phyloP scores from a whole-genome alignment of 1,140 invertebrate genomes.

The Colletes gigas region DNA sequence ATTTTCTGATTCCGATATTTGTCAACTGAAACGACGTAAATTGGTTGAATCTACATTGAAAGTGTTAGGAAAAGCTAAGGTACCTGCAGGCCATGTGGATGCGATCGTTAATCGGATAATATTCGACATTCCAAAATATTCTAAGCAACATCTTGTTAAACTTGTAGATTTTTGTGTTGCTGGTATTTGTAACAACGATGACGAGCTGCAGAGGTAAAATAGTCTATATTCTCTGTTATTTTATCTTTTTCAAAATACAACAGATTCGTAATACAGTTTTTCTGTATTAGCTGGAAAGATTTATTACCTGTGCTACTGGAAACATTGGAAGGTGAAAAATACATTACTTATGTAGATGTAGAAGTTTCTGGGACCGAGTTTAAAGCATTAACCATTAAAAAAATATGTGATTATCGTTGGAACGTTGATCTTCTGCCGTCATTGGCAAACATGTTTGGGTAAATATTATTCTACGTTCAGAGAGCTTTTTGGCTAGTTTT shows the following conservation, averaged over 20 bases:
- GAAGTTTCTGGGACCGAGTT: slow-evolving; percentile 78
- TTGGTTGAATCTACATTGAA: slow-evolving; percentile 65
- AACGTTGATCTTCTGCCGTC: slow-evolving; percentile 73
- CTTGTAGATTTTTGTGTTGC: slow-evolving; percentile 74
- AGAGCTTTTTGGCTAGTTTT: no score
- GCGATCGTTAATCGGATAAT: slow-evolving; percentile 70
- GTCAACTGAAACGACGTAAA: slow-evolving; percentile 67
- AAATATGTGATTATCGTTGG: slow-evolving; percentile 76
- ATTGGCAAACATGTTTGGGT: slow-evolving; percentile 81
- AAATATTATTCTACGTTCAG: slow-evolving; percentile 37
- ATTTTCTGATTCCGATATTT: slow-evolving; percentile 58
- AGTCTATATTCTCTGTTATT: neutral
- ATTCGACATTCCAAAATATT: slow-evolving; percentile 68
- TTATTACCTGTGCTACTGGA: slow-evolving; percentile 78
- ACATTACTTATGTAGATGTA: slow-evolving; percentile 72
- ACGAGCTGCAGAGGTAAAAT: slow-evolving; percentile 69
- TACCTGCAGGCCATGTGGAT: slow-evolving; percentile 63
- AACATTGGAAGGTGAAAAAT: slow-evolving; percentile 77
- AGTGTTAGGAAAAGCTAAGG: slow-evolving; percentile 52
- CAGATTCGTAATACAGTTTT: neutral
- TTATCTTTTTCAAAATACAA: neutral
- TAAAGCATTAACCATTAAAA: slow-evolving; percentile 77
- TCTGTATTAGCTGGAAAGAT: slow-evolving; percentile 79
- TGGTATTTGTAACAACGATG: slow-evolving; percentile 70
- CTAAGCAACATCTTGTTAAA: slow-evolving; percentile 65